Evolutionary conservation across 2,113 vertebrate species (phyloP).

Genomic region (Craseonycteris thonglongyai): DNA sequence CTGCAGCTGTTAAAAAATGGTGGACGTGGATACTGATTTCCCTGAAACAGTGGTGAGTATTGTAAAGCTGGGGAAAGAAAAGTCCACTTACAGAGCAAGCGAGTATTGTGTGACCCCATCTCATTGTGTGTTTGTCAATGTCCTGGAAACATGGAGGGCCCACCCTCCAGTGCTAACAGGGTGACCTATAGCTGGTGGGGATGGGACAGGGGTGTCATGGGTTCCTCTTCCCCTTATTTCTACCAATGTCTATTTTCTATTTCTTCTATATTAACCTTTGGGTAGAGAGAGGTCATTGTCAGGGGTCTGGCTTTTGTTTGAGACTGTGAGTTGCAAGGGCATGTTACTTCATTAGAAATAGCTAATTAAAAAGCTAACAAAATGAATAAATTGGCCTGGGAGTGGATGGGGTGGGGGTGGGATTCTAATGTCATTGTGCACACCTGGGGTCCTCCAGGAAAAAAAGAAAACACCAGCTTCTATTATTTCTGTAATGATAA

Average conservation of each 20-base stretch:
- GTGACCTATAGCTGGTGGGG: background rate
- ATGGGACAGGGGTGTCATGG: no score
- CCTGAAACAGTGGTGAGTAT: constrained; percentile 5
- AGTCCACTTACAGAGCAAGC: constrained; percentile 20
- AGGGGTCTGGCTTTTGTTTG: background rate
- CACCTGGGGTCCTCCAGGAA: background rate
- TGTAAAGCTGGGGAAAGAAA: constrained; percentile 39
- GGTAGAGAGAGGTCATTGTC: background rate
- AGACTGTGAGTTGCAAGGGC: background rate
- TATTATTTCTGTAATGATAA: background rate
- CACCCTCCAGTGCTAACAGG: background rate
- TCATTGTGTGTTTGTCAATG: background rate
- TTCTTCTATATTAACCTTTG: background rate
- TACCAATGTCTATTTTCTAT: background rate
- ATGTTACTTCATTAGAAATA: background rate
- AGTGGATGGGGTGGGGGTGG: background rate
- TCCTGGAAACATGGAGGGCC: background rate
- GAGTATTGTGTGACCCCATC: background rate
- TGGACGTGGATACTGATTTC: background rate
- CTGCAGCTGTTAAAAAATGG: constrained; percentile 34
- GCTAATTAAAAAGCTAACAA: background rate
- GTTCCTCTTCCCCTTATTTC: background rate
- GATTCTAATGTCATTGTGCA: background rate
- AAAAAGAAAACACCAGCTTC: background rate
- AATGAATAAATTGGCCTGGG: background rate